Evolutionary conservation across 2,888 invertebrate genomes (phyloP), one percentile per base, ranked within the genome.

Genomic region (Galeruca laticollis): DNA sequence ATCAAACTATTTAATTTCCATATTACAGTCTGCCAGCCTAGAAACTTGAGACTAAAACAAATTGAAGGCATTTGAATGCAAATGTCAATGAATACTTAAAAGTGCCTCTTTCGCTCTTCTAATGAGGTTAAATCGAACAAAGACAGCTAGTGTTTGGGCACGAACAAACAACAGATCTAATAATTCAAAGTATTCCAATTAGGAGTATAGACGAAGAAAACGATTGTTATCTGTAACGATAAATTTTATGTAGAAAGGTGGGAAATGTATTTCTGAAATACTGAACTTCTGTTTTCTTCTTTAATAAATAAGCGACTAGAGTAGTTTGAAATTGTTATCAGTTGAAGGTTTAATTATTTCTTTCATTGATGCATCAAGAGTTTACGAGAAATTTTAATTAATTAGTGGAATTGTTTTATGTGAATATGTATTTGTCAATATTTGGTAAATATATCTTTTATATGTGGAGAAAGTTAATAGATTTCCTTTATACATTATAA

Each of bases 61-160:
- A 65, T 65, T 65, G 57, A 65, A 57, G 57, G 57, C 65, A 21
- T 59, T 65, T 35, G 57, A 65, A 65, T 65, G 65, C 65, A 65
- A 65, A 65, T 65, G 57, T 57, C 62, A 62, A 57, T 60, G 31
- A 61, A 52, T 47, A 47, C 47, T 65, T 57, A 40, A 65, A 57
- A 49, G 33, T 57, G 57, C 43, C 26, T 60, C 47, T 35, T 18
- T 21, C 18, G 15, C n/a, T 59, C 57, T 26, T 65, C 65, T 65
- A 65, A 65, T 65, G 65, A 65, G 65, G 65, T 65, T 65, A 65
- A 65, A 64, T 49, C 69, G 62, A 65, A 65, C 65, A 65, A 65
- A 65, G 65, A 47, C 47, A 15, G 20, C 57, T 49, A 65, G 65
- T 65, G 65, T 65, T 57, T 65, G 15, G 35, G 56, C 65, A 65